Base-by-base conservation (phyloP, 92 coral and sea anemone species). In the Parazoanthus atlanticus region DNA sequence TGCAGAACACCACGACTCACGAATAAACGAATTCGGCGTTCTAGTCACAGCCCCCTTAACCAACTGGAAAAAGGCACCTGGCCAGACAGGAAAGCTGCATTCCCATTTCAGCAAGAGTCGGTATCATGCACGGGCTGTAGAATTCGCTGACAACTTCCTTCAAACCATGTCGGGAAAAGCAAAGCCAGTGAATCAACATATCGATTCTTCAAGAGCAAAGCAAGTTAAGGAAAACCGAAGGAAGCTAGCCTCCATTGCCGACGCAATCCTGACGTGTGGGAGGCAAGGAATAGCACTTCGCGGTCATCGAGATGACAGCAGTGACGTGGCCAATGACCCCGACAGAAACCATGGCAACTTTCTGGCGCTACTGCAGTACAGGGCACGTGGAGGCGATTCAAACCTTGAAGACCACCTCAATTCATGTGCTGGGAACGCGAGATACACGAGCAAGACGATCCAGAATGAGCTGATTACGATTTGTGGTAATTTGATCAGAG, bases 221-320 rank as follows among this genome's bases (percentile, higher is more conserved):
- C 89, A 49, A 74, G 78, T 86, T 2, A 86, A 86, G 89, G 89
- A 86, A 86, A 86, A 75, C 83, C 89, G 90, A 81, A 58, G 43
- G 23, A 87, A 87, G 90, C 64, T 87, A 10, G 56, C 81, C 84
- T 87, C 90, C 31, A 87, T 87, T 87, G 81, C 81, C 72, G 85
- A 87, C 84, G 81, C 90, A 30, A 87, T 87, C 90, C 67, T 87
- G 17, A 87, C 85, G 56, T 87, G 90, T 78, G 89, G 90, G 56
- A 77, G 90, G 73, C 90, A 76, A 78, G 90, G 84, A 32, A 87
- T 87, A 76, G 84, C 90, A 29, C 73, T 87, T 54, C 73, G 83
- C 76, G 89, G 89, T 43, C 89, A 86, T 80, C 89, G 83, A 74
- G 82, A 86, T 86, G 89, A 86, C 84, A 81, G 81, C 81, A 87